Evolutionary conservation across 1,140 invertebrate species (phyloP).

Genomic region (Frieseomelitta varia): DNA sequence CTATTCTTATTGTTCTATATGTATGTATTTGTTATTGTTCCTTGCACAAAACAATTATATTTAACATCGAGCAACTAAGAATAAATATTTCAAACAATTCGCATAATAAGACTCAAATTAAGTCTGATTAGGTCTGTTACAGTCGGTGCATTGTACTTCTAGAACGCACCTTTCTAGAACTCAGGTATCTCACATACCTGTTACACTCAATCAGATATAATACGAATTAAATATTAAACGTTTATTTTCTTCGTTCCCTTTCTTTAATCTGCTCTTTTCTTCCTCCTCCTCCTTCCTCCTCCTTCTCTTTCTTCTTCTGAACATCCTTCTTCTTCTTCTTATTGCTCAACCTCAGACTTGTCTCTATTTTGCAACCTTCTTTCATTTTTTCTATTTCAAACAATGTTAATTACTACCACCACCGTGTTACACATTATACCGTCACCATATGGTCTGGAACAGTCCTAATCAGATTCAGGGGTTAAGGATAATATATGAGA

Average conservation of each 20-base stretch:
- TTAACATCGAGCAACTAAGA: not conserved
- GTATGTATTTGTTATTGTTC: not conserved
- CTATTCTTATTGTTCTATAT: not conserved
- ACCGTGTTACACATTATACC: not conserved
- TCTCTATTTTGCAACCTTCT: too few relatives aligned
- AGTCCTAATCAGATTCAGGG: slow-evolving; percentile 82
- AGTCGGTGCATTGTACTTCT: slow-evolving; percentile 61
- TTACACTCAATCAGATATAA: not conserved
- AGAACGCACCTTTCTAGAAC: too few relatives aligned
- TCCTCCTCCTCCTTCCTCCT: not conserved
- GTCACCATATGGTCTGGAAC: slow-evolving; percentile 76
- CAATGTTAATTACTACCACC: slow-evolving; percentile 66
- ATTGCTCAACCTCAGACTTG: not conserved
- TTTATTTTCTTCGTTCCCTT: not conserved
- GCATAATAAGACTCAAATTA: not conserved
- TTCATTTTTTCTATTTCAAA: not conserved
- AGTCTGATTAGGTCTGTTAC: slow-evolving; percentile 80
- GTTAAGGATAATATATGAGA: slow-evolving; percentile 67
- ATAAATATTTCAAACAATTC: not conserved
- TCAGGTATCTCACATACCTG: not conserved
- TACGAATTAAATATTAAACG: not conserved
- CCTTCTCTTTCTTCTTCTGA: too few relatives aligned
- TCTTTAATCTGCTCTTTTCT: not conserved
- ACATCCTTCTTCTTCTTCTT: too few relatives aligned
- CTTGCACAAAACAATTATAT: not conserved